Base-by-base conservation (phyloP, 2,113 vertebrate species). In the Channa argus region DNA sequence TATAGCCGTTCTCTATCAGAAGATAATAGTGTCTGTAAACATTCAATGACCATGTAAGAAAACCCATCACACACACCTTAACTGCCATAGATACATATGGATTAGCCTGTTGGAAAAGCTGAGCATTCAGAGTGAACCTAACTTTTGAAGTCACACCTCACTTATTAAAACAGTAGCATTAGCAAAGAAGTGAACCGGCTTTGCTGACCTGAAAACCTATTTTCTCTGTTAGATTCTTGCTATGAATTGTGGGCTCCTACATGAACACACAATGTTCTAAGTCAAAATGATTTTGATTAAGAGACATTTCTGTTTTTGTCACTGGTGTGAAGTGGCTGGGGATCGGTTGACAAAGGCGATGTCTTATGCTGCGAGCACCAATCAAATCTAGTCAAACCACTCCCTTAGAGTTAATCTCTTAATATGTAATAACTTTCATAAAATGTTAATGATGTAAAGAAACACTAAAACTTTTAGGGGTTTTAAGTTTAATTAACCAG, bases 1-100 rank as follows among this genome's bases (percentile, higher is more conserved):
- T 63, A 55, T 85, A 94, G 47, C 95, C 95, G 3, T 93, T 94
- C 70, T 93, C 95, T 96, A 58, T 24, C 39, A 65, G 45, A 77
- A 89, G 75, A 86, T n/a, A 70, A 15, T 24, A 50, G 56, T 33
- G 4, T 5, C 24, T 24, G 24, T 24, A 1, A 24, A 24, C 24
- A 24, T 24, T 24, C 24, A 24, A 24, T 24, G 24, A 24, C 24
- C 24, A 24, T 24, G 24, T 24, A 24, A 24, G 24, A 24, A 24
- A 24, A 24, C 24, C 24, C 24, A 24, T 24, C 24, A 24, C 24
- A 24, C 24, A 24, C 24, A 24, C 24, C 24, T 24, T 24, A 24
- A 24, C 24, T 24, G 24, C 24, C 24, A 24, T 24, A 24, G 24
- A 24, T 24, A 24, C 24, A 24, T 24, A 24, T 24, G 1, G 24